These are phyloP conservation scores for Ceratoteleas bidentatus DNA, from an alignment of 1,140 invertebrate species.

Conservation along the genomic window DNA sequence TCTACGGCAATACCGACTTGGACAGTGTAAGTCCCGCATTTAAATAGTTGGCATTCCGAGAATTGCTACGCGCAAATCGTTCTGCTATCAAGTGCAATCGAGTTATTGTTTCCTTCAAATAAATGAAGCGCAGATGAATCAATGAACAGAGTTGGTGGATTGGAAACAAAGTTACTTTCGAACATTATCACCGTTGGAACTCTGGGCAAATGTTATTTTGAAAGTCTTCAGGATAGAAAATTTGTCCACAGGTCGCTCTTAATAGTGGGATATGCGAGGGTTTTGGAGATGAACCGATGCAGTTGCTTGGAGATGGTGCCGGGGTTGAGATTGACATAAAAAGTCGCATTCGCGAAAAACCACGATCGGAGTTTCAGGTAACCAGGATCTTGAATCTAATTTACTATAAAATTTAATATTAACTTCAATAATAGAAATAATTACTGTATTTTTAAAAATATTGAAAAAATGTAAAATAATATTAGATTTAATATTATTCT, in stretches of 20 bases:
- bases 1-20: constrained; percentile 90
- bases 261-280: constrained; percentile 82
- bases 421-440: no score
- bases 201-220: no score
- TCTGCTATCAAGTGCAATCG: not conserved
- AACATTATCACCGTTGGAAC: no score
- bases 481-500: no score
- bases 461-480: no score
- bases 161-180: not conserved
- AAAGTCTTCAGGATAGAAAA: not conserved
- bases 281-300: constrained; percentile 87
- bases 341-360: constrained; percentile 62
- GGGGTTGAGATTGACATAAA: constrained; percentile 84
- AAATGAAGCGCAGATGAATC: no score
- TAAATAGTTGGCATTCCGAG: constrained; percentile 8
- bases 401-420: no score
- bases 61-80: no score
- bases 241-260: constrained; percentile 70
- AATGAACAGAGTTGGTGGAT: not conserved
- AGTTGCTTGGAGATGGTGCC: constrained; percentile 85
- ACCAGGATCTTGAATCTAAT: not conserved
- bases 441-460: no score
- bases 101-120: no score
- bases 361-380: constrained; percentile 55
- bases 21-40: constrained; percentile 77